Conservation (phyloP, 2,888 invertebrate species). For the Anorthoa munda region DNA sequence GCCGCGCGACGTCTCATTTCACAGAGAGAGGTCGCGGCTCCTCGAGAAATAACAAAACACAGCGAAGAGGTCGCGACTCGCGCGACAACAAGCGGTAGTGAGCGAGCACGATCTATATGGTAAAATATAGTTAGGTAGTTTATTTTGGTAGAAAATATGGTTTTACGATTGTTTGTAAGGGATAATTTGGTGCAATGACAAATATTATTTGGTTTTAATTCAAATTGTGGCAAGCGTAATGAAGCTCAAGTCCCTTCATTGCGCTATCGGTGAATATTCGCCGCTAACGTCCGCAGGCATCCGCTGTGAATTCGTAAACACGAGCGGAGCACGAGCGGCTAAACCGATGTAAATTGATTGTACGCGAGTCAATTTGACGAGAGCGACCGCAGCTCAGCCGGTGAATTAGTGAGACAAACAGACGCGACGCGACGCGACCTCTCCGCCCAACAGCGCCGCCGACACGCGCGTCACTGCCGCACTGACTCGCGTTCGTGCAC, state of each 20-base stretch:
- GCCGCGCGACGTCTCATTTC: background rate
- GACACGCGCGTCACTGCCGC: background rate
- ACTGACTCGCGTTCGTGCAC: background rate
- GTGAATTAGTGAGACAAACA: conserved; percentile 26
- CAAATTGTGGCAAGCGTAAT: background rate
- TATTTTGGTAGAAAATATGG: background rate
- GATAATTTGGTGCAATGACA: background rate
- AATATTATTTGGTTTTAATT: background rate
- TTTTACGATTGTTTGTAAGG: background rate
- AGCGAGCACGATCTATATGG: background rate
- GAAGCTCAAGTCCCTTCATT: background rate
- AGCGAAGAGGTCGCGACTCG: conserved; percentile 3
- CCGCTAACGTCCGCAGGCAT: background rate
- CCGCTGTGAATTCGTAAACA: conserved; percentile 32
- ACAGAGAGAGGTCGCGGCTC: background rate
- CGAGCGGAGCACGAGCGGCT: background rate
- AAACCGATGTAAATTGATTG: conserved; percentile 33
- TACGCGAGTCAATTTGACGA: conserved; percentile 42
- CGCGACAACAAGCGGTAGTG: background rate
- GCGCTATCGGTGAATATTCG: conserved; percentile 14
- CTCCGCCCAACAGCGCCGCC: background rate
- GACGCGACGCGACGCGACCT: background rate
- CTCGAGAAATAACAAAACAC: conserved; percentile 16
- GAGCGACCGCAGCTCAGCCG: conserved; percentile 7
- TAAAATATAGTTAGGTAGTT: background rate